Evolutionary conservation across 92 coral and sea anemone species (phyloP).

Genomic region (Palythoa grandis): DNA sequence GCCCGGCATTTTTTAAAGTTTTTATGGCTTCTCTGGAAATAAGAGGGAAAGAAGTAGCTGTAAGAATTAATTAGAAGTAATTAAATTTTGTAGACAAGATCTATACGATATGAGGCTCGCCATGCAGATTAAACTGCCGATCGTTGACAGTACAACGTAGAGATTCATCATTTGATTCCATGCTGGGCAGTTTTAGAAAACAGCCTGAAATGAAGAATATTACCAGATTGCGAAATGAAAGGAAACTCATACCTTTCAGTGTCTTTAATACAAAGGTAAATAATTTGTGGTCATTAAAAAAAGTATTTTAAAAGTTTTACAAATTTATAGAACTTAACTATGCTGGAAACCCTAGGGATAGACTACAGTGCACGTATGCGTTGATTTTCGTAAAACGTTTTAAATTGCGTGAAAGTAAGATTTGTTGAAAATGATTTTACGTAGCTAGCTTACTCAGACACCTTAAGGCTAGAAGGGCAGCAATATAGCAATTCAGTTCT

Average conservation of each 20-base stretch:
- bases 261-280: background rate
- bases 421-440: too few relatives aligned
- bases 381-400: too few relatives aligned
- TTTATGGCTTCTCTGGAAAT: background rate
- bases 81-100: background rate
- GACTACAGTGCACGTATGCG: too few relatives aligned
- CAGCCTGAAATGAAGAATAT: background rate
- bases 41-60: background rate
- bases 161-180: slow-evolving; percentile 1
- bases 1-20: background rate
- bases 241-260: background rate
- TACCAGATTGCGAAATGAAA: background rate
- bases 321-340: too few relatives aligned
- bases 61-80: background rate
- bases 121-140: background rate
- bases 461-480: too few relatives aligned
- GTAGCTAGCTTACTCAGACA: too few relatives aligned
- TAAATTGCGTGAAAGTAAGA: too few relatives aligned
- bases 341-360: too few relatives aligned
- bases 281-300: background rate
- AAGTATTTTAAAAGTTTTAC: too few relatives aligned
- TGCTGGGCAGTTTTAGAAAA: background rate
- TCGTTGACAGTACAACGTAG: background rate
- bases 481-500: too few relatives aligned
- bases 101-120: background rate